Evolutionary conservation across 2,888 invertebrate genomes (phyloP).

Genomic region (Diadegma fenestrale): DNA sequence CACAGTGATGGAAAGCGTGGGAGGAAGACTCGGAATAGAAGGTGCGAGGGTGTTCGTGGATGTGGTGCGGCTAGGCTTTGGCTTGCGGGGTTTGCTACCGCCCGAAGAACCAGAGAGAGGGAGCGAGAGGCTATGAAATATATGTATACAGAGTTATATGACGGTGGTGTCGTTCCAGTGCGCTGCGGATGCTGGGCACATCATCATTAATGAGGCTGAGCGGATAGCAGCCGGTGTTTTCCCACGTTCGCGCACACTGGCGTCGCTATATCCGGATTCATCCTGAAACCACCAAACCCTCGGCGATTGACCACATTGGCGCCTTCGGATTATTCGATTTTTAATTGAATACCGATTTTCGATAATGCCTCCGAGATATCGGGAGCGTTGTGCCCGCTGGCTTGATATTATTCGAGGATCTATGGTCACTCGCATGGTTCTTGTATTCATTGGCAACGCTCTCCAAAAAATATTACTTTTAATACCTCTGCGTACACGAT

Average conservation of each 20-base stretch:
- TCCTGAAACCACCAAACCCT: slow-evolving; percentile 71
- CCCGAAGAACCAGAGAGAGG: slow-evolving; percentile 26
- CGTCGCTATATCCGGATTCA: slow-evolving; percentile 80
- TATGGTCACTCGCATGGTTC: neutral
- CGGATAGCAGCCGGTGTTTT: slow-evolving; percentile 81
- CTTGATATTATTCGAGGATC: neutral
- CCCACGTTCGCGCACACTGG: slow-evolving; percentile 82
- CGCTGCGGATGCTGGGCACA: slow-evolving; percentile 91
- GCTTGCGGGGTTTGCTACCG: slow-evolving; percentile 62
- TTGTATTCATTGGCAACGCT: neutral
- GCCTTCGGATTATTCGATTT: slow-evolving; percentile 68
- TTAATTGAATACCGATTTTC: slow-evolving; percentile 70
- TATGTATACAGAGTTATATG: slow-evolving; percentile 41
- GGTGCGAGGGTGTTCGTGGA: slow-evolving; percentile 72
- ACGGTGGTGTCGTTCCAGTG: slow-evolving; percentile 49
- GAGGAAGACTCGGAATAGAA: slow-evolving; percentile 77
- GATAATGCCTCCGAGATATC: slow-evolving; percentile 46
- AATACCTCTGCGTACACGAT: neutral
- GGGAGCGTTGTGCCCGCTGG: neutral
- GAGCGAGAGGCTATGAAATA: slow-evolving; percentile 25
- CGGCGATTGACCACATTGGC: slow-evolving; percentile 71
- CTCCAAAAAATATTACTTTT: neutral
- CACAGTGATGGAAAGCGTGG: slow-evolving; percentile 78
- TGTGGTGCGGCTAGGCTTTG: slow-evolving; percentile 70
- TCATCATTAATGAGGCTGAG: slow-evolving; percentile 92